Base-by-base conservation (phyloP, 1,140 invertebrate genomes). In the Cotesia vestalis region DNA sequence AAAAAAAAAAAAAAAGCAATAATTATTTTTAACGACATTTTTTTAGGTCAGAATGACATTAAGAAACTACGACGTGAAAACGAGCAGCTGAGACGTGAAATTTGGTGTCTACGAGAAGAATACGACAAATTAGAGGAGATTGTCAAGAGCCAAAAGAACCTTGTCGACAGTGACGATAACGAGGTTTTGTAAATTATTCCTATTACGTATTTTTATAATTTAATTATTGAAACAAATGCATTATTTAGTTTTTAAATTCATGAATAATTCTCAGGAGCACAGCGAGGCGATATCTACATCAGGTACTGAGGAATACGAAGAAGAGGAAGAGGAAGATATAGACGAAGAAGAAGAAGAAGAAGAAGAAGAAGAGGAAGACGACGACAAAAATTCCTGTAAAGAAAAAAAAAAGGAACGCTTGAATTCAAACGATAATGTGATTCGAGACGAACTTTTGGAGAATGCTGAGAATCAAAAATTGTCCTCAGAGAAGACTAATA, bases 11-110 rank as follows among this genome's bases (percentile, higher is more conserved):
- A 17, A 17, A 46, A 64, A 40, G 34, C 55, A 53, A 1, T 69
- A 52, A 35, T 53, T 20, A 34, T 11, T n/a, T 66, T 72, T 57
- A 71, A 46, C 74, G 1, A 55, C 17, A 66, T 68, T 74, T 55
- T 88, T 88, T 38, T 86, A 95, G 94, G 94, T 77, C 94, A 96
- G 83, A 92, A 91, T 76, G 94, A 96, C 80, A 94, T 96, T 69
- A 95, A 95, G 83, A 95, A 96, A 82, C 81, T 96, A 72, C 92
- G 94, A 66, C 88, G 92, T 52, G 95, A 96, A 80, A 96, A 96
- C 85, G 94, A 96, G 77, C 92, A 94, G 80, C 86, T 96, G 35
- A 91, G 94, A 74, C 88, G 94, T 51, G 94, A 96, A 84, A 94
- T 96, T 81, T 96, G 94, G 89, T 92, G 91, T 52, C 87, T 96